Evolutionary conservation across 2,113 vertebrate genomes (phyloP).

Genomic region (Zosterops hypoxanthus): DNA sequence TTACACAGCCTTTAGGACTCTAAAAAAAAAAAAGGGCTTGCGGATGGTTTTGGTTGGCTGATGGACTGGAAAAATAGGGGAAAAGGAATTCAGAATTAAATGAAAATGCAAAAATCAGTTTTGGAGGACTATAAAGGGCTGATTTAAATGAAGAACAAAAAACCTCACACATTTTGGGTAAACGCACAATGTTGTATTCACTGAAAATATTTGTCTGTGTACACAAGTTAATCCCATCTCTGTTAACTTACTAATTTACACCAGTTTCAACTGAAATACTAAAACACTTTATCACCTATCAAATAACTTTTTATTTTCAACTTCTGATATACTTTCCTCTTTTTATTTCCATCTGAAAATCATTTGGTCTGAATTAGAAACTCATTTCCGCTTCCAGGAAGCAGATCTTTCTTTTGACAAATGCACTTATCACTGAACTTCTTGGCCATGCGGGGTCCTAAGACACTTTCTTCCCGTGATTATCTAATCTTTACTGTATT

Average conservation of each 20-base stretch:
- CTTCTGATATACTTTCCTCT: neutral
- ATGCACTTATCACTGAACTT: neutral
- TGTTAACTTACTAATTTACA: neutral
- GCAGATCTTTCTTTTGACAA: neutral
- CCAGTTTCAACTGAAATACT: neutral
- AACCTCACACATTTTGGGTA: rapidly evolving
- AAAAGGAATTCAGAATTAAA: neutral
- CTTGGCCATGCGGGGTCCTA: neutral
- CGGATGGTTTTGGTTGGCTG: neutral
- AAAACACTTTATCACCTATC: neutral
- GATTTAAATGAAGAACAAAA: neutral
- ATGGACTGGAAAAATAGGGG: neutral
- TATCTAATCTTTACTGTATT: neutral
- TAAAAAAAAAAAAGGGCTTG: neutral
- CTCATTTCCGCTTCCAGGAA: neutral
- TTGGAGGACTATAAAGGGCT: neutral
- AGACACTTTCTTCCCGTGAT: neutral
- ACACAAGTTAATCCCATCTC: neutral
- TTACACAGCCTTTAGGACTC: neutral
- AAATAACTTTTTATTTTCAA: neutral
- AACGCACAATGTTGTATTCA: rapidly evolving
- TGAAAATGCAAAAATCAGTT: neutral
- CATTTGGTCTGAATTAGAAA: slow-evolving; percentile 30
- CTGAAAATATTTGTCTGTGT: neutral
- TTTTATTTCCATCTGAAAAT: slow-evolving; percentile 12